Base-by-base conservation (phyloP, 2,888 invertebrate genomes). In the Eupithecia tripunctaria region DNA sequence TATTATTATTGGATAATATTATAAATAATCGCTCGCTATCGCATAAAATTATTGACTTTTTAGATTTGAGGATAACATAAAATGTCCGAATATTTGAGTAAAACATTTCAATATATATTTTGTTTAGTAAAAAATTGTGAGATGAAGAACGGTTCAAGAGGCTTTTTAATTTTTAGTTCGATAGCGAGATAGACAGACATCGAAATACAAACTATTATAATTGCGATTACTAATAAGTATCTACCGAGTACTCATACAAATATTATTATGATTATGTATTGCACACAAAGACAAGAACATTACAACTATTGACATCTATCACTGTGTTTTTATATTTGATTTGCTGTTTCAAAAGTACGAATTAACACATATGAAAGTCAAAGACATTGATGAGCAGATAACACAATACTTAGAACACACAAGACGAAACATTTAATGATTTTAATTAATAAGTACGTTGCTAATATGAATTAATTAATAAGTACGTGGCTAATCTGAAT, bases 131-230 rank as follows among this genome's bases (percentile, higher is more conserved):
- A 25, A 21, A 51, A 59, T 15, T 3, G 18, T 15, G 15, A 27
- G 7, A 27, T 15, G n/a, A 41, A 15, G 41, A 41, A 41, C 47
- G 6, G 2, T 8, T 0, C 47, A 47, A 47, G 18, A 18, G 18
- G 18, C 0, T 47, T 47, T 59, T 15, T 25, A 18, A 56, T 25
- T 25, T 25, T 56, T 51, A 25, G 38, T 60, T 38, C 66, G 69
- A 72, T 66, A 72, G 72, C 66, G 51, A 73, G 69, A 6, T 38
- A 56, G 51, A 51, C 29, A 67, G 51, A 59, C 59, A 72, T 47
- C 25, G 14, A 56, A 10, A 21, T 51, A 56, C 12, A 25, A 25
- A 5, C 7, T 25, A 56, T 56, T 25, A 56, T 47, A 47, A 18
- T 43, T 43, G 43, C 43, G n/a, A 51, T 51, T 51, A 21, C 1